These are phyloP conservation scores for Drosophila suzukii DNA, from an alignment of 1,140 invertebrate genomes.

Conservation along the genomic window DNA sequence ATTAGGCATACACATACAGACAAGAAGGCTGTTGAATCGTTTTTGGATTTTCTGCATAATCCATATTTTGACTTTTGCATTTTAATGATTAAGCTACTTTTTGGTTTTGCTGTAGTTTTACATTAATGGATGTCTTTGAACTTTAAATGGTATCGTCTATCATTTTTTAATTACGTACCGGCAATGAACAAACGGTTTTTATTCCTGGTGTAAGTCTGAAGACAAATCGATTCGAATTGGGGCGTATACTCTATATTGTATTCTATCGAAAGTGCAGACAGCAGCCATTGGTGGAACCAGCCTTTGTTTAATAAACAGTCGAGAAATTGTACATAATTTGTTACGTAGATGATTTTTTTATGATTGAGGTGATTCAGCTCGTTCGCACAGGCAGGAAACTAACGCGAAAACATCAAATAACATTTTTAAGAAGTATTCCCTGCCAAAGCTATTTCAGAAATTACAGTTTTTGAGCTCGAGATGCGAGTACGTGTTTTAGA, in stretches of 20 bases:
- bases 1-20: slow-evolving; percentile 52
- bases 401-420: slow-evolving; percentile 1
- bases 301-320: slow-evolving; percentile 48
- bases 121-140: slow-evolving; percentile 70
- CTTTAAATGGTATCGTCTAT: slow-evolving; percentile 62
- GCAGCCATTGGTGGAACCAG: not conserved
- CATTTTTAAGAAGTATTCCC: not conserved
- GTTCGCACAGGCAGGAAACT: slow-evolving; percentile 2
- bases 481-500: not conserved
- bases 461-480: not conserved
- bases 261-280: slow-evolving; percentile 29
- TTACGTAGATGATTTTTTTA: slow-evolving; percentile 68
- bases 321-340: slow-evolving; percentile 67
- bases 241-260: slow-evolving; percentile 22
- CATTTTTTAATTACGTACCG: slow-evolving; percentile 56
- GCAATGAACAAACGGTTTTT: slow-evolving; percentile 48
- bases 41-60: slow-evolving; percentile 24
- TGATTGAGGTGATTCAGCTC: slow-evolving; percentile 41
- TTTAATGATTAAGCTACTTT: slow-evolving; percentile 41
- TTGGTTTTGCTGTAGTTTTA: slow-evolving; percentile 25
- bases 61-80: slow-evolving; percentile 18
- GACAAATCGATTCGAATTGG: slow-evolving; percentile 50
- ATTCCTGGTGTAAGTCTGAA: slow-evolving; percentile 45
- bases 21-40: slow-evolving; percentile 51
- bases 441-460: slow-evolving; percentile 1